Conservation (phyloP, 23 tunicate genomes). For the Ciona savignyi region DNA sequence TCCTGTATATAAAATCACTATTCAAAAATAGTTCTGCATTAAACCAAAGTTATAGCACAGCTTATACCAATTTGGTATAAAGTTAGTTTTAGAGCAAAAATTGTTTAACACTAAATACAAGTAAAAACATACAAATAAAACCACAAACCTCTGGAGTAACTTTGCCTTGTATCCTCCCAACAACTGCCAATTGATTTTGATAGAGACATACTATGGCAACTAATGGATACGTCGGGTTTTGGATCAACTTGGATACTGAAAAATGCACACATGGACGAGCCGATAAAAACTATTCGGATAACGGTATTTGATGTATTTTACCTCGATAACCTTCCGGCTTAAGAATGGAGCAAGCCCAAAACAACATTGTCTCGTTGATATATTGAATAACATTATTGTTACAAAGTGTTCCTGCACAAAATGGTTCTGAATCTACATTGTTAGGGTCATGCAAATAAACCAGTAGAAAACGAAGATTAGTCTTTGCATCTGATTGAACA, state of each 20-base stretch:
- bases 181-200: slow-evolving; percentile 67
- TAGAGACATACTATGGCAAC: slow-evolving; percentile 52
- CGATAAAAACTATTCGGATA: not conserved
- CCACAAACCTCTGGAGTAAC: slow-evolving; percentile 66
- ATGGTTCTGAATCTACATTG: slow-evolving; percentile 35
- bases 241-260: slow-evolving; percentile 50
- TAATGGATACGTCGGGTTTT: slow-evolving; percentile 47
- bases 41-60: no score
- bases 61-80: no score
- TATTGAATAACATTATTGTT: slow-evolving; percentile 37
- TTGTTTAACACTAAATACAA: no score
- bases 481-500: slow-evolving; percentile 63
- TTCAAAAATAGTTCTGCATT: no score
- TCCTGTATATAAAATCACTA: no score
- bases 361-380: slow-evolving; percentile 48
- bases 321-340: slow-evolving; percentile 92
- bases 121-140: no score
- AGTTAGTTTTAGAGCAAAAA: not conserved
- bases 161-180: slow-evolving; percentile 52
- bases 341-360: slow-evolving; percentile 74
- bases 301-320: not conserved
- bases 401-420: slow-evolving; percentile 50
- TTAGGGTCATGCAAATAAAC: slow-evolving; percentile 64
- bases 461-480: slow-evolving; percentile 31
- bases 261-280: not conserved